A percentile compares a stretch with the other conserved stretches of the same genome.
phyloP scores from a whole-genome alignment of 2,888 invertebrate genomes.

The Agrochola lota region DNA sequence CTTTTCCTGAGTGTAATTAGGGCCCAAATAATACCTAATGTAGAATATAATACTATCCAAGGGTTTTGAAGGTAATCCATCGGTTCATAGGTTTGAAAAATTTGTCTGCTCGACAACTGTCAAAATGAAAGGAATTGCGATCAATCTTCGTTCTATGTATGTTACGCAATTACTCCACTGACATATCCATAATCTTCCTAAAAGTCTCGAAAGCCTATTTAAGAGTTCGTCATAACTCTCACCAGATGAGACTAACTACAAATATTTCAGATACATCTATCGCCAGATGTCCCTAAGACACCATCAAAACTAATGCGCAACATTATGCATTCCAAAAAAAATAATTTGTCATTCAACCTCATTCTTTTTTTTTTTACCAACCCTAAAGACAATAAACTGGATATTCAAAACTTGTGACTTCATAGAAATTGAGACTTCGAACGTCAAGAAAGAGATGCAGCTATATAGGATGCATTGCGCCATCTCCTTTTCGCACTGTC shows the following conservation, averaged over 20 bases:
- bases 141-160: not conserved
- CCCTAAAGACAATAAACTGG: constrained; percentile 18
- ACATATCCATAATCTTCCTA: not conserved
- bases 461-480: constrained; percentile 1
- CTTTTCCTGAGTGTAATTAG: too few species aligned
- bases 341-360: constrained; percentile 22
- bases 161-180: not conserved
- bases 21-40: not conserved
- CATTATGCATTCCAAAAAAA: constrained; percentile 40
- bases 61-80: not conserved
- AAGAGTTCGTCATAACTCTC: too few species aligned
- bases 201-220: not conserved
- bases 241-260: too few species aligned
- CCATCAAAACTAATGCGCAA: not conserved
- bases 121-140: not conserved
- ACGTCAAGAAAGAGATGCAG: constrained; percentile 13
- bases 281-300: not conserved
- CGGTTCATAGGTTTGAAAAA: too few species aligned
- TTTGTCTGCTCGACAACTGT: not conserved
- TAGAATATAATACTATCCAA: not conserved
- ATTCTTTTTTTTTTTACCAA: constrained; percentile 6
- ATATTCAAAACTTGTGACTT: constrained; percentile 3
- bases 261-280: not conserved
- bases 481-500: constrained; percentile 15
- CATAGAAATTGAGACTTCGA: constrained; percentile 12